A percentile compares a stretch with the other conserved stretches of the same genome.
These are phyloP conservation scores for Ischnus inquisitorius DNA, from an alignment of 2,888 invertebrate genomes.

Conservation along the genomic window DNA sequence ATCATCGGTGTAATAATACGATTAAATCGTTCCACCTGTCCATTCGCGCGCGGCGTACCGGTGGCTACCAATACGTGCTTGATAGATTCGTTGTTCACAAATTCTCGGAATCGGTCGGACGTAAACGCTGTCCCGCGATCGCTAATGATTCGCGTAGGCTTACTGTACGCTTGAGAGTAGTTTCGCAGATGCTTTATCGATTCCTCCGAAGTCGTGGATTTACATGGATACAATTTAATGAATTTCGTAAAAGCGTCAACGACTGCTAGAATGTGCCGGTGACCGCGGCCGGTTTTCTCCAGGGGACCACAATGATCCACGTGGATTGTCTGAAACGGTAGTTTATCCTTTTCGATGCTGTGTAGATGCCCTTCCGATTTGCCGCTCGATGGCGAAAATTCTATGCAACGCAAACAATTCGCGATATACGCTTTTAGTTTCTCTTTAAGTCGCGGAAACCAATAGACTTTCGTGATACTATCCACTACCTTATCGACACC, in stretches of 20 bases:
- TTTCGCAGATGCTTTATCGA: slow-evolving; percentile 66
- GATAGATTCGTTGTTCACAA: slow-evolving; percentile 62
- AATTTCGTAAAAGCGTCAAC: slow-evolving; percentile 70
- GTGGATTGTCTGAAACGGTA: slow-evolving; percentile 75
- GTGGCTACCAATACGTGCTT: slow-evolving; percentile 74
- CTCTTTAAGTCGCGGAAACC: slow-evolving; percentile 69
- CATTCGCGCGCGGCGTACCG: slow-evolving; percentile 76
- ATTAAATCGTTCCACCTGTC: slow-evolving; percentile 76
- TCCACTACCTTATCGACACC: slow-evolving; percentile 61
- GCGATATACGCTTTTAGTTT: slow-evolving; percentile 73
- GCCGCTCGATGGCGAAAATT: slow-evolving; percentile 56
- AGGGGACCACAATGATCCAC: slow-evolving; percentile 75
- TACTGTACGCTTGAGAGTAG: slow-evolving; percentile 70
- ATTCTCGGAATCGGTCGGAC: slow-evolving; percentile 72
- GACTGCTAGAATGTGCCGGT: slow-evolving; percentile 57
- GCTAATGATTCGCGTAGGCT: slow-evolving; percentile 70
- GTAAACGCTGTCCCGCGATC: slow-evolving; percentile 77
- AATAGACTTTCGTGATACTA: slow-evolving; percentile 63
- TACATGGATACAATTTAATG: slow-evolving; percentile 69
- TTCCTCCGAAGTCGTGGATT: slow-evolving; percentile 67
- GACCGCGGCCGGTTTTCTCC: slow-evolving; percentile 55
- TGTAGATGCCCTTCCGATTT: slow-evolving; percentile 74
- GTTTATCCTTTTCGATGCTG: slow-evolving; percentile 73
- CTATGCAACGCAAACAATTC: slow-evolving; percentile 77
- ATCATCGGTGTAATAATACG: slow-evolving; percentile 72